Conservation (phyloP, 2,888 invertebrate genomes). For the Cataglyphis albicans region DNA sequence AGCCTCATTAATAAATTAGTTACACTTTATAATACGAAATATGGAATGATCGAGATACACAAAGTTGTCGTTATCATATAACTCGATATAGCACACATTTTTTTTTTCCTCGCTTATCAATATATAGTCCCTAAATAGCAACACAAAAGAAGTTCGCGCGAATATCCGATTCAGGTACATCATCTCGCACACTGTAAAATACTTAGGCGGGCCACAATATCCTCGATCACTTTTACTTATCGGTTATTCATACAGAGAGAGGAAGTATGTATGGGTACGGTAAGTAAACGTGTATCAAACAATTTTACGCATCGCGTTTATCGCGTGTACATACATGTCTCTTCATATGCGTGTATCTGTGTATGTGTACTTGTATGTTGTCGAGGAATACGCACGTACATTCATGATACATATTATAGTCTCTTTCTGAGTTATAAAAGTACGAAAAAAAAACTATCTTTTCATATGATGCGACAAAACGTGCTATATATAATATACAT, state of each 20-base stretch:
- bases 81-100: slow-evolving; percentile 46
- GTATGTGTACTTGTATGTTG: slow-evolving; percentile 12
- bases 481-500: slow-evolving; percentile 39
- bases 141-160: slow-evolving; percentile 66
- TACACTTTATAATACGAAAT: slow-evolving; percentile 43
- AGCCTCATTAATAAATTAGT: slow-evolving; percentile 44
- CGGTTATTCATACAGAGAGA: slow-evolving; percentile 63
- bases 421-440: slow-evolving; percentile 53
- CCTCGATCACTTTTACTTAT: slow-evolving; percentile 49
- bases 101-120: slow-evolving; percentile 45
- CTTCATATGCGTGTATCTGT: not conserved
- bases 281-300: not conserved
- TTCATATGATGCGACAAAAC: slow-evolving; percentile 51
- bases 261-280: not conserved
- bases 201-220: slow-evolving; percentile 64
- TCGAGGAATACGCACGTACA: slow-evolving; percentile 52
- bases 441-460: slow-evolving; percentile 56
- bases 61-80: slow-evolving; percentile 27
- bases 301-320: not conserved
- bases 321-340: not conserved
- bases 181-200: slow-evolving; percentile 68
- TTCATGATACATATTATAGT: slow-evolving; percentile 50
- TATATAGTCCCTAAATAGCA: slow-evolving; percentile 58
- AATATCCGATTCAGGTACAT: slow-evolving; percentile 76
- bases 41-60: slow-evolving; percentile 46